Conservation (phyloP, 2,797 vertebrate genomes). For the Acanthis flammea region DNA sequence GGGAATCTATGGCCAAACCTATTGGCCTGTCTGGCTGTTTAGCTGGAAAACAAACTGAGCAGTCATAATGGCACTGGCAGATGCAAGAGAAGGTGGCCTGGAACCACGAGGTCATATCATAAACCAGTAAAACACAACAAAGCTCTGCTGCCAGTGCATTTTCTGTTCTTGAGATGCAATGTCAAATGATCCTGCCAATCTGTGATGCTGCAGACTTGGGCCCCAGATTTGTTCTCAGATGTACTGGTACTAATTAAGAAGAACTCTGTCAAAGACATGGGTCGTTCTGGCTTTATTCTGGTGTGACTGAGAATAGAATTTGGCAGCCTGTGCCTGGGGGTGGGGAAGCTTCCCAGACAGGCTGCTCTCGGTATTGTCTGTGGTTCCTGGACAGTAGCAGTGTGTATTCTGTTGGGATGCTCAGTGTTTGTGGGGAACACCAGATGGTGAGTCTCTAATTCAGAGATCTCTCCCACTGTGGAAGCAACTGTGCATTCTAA, state of each 20-base stretch:
- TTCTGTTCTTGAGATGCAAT: background rate
- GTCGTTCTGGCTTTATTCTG: background rate
- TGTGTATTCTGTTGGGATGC: slow-evolving; percentile 13
- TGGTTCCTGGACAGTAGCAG: slow-evolving; percentile 56
- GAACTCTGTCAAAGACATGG: background rate
- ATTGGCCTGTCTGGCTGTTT: background rate
- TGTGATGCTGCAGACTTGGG: background rate
- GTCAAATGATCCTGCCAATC: background rate
- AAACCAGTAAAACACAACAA: background rate
- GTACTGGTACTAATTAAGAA: background rate
- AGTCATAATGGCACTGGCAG: background rate
- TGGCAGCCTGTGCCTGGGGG: slow-evolving; percentile 1
- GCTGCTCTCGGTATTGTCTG: slow-evolving; percentile 16
- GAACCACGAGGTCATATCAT: background rate
- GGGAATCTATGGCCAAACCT: background rate
- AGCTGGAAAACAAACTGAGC: background rate
- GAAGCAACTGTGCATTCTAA: background rate
- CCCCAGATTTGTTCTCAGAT: background rate
- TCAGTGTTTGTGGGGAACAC: background rate
- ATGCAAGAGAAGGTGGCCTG: background rate
- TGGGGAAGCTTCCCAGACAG: slow-evolving; percentile 28
- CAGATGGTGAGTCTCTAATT: slow-evolving; percentile 32
- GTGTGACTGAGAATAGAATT: slow-evolving; percentile 27
- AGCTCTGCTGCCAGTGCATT: background rate
- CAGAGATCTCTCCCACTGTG: background rate